Evolutionary conservation across 2,888 invertebrate species (phyloP).

Genomic region (Piscicola geometra): DNA sequence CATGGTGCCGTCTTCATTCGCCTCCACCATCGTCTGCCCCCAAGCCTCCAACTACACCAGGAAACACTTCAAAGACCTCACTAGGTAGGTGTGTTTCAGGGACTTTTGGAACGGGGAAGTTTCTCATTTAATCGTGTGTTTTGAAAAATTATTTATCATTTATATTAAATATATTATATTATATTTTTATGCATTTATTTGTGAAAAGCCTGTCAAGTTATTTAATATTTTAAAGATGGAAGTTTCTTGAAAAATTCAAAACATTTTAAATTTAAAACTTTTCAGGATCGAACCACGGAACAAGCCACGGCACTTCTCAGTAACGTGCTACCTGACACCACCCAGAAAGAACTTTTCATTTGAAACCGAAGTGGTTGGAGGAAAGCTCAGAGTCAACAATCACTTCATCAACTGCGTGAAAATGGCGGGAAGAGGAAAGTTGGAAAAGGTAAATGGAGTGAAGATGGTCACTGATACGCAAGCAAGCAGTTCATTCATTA

Average conservation of each 20-base stretch:
- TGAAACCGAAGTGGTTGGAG: not conserved
- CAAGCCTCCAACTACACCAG: not conserved
- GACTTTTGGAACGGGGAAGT: not conserved
- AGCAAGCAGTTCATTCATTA: too few species aligned
- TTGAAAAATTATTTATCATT: too few species aligned
- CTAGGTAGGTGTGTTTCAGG: not conserved
- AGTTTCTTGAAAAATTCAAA: too few species aligned
- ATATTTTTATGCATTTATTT: too few species aligned
- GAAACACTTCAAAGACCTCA: slow-evolving; percentile 12
- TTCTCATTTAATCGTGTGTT: not conserved
- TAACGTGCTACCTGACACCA: slow-evolving; percentile 21
- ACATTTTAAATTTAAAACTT: too few species aligned
- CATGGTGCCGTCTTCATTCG: slow-evolving; percentile 6
- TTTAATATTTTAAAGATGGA: too few species aligned
- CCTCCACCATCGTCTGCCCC: slow-evolving; percentile 16
- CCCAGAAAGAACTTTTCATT: not conserved
- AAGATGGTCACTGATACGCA: too few species aligned
- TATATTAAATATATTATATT: too few species aligned
- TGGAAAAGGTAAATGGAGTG: too few species aligned
- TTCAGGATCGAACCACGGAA: slow-evolving; percentile 9
- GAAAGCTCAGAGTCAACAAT: not conserved
- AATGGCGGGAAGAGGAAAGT: not conserved
- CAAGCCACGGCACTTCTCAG: slow-evolving; percentile 22
- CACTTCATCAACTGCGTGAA: not conserved
- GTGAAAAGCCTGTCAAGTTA: too few species aligned